Evolutionary conservation across 2,113 vertebrate genomes (phyloP).

Genomic region (Salvelinus fontinalis): DNA sequence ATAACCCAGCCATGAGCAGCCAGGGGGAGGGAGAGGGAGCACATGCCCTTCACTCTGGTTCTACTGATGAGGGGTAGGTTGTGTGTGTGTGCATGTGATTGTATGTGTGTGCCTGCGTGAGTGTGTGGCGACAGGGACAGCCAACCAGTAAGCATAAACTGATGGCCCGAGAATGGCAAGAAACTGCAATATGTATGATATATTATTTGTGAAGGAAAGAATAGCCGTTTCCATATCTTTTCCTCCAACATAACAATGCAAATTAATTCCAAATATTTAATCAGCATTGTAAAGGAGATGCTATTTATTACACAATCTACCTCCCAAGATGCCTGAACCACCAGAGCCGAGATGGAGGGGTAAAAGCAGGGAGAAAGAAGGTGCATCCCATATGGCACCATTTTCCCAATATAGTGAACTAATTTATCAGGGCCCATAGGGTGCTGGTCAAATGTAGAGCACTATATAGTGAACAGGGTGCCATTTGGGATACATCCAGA

Average conservation of each 20-base stretch:
- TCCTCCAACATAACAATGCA: neutral
- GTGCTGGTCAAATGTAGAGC: too few species aligned
- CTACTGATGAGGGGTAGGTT: neutral
- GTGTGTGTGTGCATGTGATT: neutral
- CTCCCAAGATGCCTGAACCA: neutral
- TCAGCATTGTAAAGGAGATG: neutral
- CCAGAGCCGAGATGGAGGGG: neutral
- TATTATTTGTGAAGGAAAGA: neutral
- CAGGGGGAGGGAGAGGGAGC: neutral
- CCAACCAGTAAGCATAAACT: neutral
- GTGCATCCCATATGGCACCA: too few species aligned
- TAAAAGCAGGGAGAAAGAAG: slow-evolving; percentile 2
- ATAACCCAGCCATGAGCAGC: slow-evolving; percentile 49
- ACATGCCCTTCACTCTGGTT: neutral
- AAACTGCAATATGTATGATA: neutral
- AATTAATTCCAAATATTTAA: neutral
- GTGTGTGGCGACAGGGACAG: neutral
- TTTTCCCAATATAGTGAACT: too few species aligned
- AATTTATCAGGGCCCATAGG: too few species aligned
- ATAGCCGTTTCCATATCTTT: neutral
- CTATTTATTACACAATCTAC: neutral
- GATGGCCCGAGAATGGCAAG: neutral
- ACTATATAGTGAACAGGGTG: slow-evolving; percentile 23
- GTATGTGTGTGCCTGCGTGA: neutral
- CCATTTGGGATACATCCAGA: slow-evolving; percentile 14